Evolutionary conservation across 2,113 vertebrate species (phyloP).

Genomic region (Campylorhamphus procurvoides): DNA sequence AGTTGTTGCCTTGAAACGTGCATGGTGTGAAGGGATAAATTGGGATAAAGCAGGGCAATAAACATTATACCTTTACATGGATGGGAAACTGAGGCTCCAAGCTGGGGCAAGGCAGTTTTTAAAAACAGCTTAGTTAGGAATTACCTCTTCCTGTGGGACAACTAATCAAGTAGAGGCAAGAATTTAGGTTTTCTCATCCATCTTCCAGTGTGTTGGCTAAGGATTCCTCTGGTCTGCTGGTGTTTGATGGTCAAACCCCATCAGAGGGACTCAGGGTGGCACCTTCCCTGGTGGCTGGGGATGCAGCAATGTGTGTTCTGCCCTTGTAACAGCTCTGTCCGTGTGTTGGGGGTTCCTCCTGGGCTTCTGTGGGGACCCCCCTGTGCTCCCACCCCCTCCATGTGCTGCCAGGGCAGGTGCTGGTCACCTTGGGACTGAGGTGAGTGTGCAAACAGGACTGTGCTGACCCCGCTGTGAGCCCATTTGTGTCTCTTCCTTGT

Average conservation of each 20-base stretch:
- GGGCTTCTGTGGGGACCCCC: neutral
- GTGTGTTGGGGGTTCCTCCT: neutral
- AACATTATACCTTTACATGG: neutral
- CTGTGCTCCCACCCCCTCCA: neutral
- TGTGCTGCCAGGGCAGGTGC: neutral
- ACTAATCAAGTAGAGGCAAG: fast-evolving
- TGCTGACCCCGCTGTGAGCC: fast-evolving
- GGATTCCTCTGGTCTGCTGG: neutral
- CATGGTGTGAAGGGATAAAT: fast-evolving
- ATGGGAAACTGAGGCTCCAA: neutral
- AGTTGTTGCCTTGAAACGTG: neutral
- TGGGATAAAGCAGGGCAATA: neutral
- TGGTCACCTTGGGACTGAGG: fast-evolving
- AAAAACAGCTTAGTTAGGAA: neutral
- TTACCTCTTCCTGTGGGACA: neutral
- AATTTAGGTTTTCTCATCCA: neutral
- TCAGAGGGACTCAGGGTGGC: neutral
- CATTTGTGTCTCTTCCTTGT: neutral
- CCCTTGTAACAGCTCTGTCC: fast-evolving
- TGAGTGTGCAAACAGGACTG: neutral
- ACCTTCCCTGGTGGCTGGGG: neutral
- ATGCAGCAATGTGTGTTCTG: fast-evolving
- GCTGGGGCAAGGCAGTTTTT: neutral
- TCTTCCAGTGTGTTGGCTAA: neutral
- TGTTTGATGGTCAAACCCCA: fast-evolving